phyloP scores from a whole-genome alignment of 2,888 invertebrate species.

The Tethea ocularis region DNA sequence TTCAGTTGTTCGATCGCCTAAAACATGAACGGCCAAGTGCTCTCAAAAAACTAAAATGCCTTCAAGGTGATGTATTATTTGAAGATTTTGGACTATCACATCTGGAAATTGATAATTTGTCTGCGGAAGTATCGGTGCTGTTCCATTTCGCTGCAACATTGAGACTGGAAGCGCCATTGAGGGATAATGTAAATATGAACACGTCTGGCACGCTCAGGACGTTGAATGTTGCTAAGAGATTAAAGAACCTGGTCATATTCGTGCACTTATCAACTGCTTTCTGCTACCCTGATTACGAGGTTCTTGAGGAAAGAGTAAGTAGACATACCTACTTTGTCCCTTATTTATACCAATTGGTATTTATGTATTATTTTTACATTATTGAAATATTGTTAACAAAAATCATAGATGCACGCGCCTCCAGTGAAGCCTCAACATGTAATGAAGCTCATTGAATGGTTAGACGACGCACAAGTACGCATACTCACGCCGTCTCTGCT shows the following conservation, averaged over 20 bases:
- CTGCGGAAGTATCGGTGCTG: constrained; percentile 89
- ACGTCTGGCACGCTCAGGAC: constrained; percentile 92
- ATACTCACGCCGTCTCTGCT: constrained; percentile 87
- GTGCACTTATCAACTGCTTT: constrained; percentile 98
- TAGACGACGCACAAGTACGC: constrained; percentile 86
- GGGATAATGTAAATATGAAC: constrained; percentile 95
- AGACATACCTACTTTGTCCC: too few species aligned
- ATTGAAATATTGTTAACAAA: background rate
- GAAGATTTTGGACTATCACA: constrained; percentile 85
- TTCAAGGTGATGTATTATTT: constrained; percentile 89
- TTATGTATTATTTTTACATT: too few species aligned
- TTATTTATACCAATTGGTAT: too few species aligned
- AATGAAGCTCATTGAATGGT: constrained; percentile 88
- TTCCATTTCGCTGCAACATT: constrained; percentile 97
- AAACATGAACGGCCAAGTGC: constrained; percentile 85
- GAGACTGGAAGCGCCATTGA: constrained; percentile 93
- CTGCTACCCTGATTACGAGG: constrained; percentile 93
- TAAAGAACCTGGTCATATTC: constrained; percentile 89
- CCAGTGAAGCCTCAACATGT: constrained; percentile 88
- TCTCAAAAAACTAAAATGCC: constrained; percentile 88
- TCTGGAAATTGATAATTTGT: constrained; percentile 83
- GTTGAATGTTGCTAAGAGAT: constrained; percentile 88
- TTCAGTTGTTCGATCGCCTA: constrained; percentile 88
- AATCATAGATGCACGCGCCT: constrained; percentile 86
- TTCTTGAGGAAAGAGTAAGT: constrained; percentile 68